Evolutionary conservation across 1,140 invertebrate genomes (phyloP).

Genomic region (Melitaea cinxia): DNA sequence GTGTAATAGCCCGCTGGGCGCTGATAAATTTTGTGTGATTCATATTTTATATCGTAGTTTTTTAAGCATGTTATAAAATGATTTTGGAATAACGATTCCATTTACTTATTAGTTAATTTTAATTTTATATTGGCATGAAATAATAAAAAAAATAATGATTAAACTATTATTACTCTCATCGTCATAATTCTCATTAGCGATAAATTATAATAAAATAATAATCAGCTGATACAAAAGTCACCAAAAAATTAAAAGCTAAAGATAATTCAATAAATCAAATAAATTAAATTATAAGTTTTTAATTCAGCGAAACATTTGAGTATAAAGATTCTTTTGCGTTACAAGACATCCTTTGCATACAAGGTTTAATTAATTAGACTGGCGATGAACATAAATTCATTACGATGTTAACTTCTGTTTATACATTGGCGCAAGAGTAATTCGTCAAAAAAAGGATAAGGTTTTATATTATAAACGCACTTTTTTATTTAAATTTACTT

Average conservation of each 20-base stretch:
- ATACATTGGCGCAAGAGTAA: not conserved
- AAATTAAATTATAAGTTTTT: not conserved
- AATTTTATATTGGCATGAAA: too few relatives aligned
- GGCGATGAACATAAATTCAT: constrained; percentile 1
- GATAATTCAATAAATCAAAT: not conserved
- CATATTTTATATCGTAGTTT: not conserved
- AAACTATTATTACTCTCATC: too few relatives aligned
- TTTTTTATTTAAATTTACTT: too few relatives aligned
- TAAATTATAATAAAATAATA: too few relatives aligned
- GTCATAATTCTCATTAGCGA: too few relatives aligned
- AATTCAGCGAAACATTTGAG: not conserved
- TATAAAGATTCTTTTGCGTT: not conserved
- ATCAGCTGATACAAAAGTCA: not conserved
- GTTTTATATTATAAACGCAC: too few relatives aligned
- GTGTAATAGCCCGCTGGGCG: constrained; percentile 1
- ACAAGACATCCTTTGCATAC: not conserved
- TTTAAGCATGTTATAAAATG: not conserved
- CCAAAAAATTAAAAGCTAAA: not conserved
- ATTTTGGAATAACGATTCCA: not conserved
- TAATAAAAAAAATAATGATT: too few relatives aligned
- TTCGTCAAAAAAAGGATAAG: too few relatives aligned
- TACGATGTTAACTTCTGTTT: constrained; percentile 5
- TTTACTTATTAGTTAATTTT: not conserved
- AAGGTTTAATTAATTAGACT: constrained; percentile 3
- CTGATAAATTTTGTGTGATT: not conserved